Conservation (phyloP, 2,113 vertebrate genomes). For the Phylloscopus whistleri region DNA sequence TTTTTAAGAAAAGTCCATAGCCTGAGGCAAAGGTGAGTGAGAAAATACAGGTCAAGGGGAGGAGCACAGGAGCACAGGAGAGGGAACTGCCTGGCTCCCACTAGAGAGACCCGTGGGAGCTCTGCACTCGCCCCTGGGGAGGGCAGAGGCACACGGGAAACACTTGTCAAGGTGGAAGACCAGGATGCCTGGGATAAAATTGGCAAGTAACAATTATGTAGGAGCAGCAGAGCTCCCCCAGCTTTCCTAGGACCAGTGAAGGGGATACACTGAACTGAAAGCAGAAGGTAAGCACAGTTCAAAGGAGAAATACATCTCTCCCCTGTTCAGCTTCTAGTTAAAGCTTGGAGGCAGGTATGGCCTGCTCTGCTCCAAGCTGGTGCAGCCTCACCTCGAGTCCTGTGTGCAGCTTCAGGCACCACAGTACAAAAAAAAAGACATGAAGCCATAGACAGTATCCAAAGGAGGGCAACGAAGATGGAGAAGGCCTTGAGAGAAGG, state of each 20-base stretch:
- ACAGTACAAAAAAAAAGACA: background rate
- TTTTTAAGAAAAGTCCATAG: background rate
- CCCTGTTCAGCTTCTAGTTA: background rate
- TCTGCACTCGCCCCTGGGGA: background rate
- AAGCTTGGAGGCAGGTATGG: background rate
- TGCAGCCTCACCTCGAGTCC: background rate
- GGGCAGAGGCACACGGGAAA: background rate
- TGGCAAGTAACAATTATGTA: background rate
- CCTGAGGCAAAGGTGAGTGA: background rate
- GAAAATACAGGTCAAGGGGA: background rate
- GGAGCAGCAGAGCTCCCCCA: fast-evolving
- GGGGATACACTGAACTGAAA: background rate
- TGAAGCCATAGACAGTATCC: background rate
- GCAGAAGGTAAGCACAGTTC: background rate
- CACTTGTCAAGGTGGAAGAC: background rate
- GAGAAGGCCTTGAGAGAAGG: background rate
- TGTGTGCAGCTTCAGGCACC: background rate
- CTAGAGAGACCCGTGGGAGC: background rate
- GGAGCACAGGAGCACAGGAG: fast-evolving
- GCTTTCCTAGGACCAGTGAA: background rate
- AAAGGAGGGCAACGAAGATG: background rate
- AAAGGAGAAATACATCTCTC: background rate
- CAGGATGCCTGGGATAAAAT: background rate
- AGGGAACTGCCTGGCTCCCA: background rate
- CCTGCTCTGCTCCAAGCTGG: background rate